These are phyloP conservation scores for Channallabes apus DNA, from an alignment of 2,797 vertebrate species.

Conservation along the genomic window DNA sequence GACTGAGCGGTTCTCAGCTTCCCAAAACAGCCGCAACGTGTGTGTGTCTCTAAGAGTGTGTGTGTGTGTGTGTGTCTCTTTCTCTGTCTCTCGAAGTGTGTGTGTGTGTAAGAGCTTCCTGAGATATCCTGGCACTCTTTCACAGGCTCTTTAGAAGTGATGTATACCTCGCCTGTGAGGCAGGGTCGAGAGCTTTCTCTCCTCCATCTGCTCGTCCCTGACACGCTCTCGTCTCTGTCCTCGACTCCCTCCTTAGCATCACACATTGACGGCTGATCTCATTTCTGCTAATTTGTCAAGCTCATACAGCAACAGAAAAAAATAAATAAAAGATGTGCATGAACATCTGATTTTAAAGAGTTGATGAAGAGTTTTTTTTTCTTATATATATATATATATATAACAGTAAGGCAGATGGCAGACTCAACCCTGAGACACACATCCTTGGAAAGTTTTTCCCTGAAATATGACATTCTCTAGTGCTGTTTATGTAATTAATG, in stretches of 20 bases:
- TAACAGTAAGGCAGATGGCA: not conserved
- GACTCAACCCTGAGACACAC: not conserved
- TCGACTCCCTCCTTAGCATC: not conserved
- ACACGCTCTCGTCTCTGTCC: not conserved
- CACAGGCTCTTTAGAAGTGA: not conserved
- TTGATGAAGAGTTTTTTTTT: not conserved
- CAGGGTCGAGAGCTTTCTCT: constrained; percentile 28
- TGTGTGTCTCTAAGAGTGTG: not conserved
- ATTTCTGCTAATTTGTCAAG: not conserved
- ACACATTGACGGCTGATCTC: not conserved
- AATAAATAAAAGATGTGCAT: not conserved
- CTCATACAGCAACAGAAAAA: not conserved
- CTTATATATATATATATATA: no score
- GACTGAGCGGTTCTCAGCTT: not conserved
- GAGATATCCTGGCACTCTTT: not conserved
- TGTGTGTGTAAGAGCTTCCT: not conserved
- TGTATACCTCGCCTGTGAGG: constrained; percentile 2
- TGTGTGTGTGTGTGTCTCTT: not conserved
- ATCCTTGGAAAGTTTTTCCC: not conserved
- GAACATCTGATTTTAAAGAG: not conserved
- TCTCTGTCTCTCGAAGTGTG: not conserved
- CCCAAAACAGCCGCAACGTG: not conserved
- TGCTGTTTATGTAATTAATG: not conserved
- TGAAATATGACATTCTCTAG: not conserved
- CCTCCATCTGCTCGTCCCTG: constrained; percentile 25